phyloP scores from a whole-genome alignment of 2,888 invertebrate genomes.

The Mamestra brassicae region DNA sequence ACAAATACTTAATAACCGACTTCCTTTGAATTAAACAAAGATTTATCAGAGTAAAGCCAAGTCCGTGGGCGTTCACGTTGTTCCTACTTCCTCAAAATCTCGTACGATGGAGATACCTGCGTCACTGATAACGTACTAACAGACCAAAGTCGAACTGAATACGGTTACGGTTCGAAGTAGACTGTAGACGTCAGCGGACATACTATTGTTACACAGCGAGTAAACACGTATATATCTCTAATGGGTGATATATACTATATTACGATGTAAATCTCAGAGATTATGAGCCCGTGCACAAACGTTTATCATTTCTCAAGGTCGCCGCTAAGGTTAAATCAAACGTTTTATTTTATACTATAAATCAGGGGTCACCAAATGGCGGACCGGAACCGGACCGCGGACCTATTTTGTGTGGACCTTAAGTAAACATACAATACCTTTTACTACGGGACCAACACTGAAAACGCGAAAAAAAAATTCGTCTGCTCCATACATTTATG shows the following conservation, averaged over 20 bases:
- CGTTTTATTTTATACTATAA: background rate
- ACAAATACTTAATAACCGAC: background rate
- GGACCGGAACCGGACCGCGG: too few species aligned
- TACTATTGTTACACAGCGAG: background rate
- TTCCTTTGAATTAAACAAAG: background rate
- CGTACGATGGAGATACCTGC: constrained; percentile 40
- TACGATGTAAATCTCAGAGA: constrained; percentile 15
- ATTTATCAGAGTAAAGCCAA: constrained; percentile 26
- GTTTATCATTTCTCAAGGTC: background rate
- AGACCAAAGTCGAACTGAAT: constrained; percentile 41
- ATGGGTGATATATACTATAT: background rate
- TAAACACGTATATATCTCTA: constrained; percentile 16
- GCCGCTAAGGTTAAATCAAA: background rate
- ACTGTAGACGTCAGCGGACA: constrained; percentile 18
- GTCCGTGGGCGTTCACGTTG: constrained; percentile 21
- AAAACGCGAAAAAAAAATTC: too few species aligned
- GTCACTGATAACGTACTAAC: constrained; percentile 51
- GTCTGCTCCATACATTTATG: too few species aligned
- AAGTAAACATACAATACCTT: too few species aligned
- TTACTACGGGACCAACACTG: too few species aligned
- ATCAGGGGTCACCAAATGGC: too few species aligned
- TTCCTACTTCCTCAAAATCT: constrained; percentile 46
- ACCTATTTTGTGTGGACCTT: too few species aligned
- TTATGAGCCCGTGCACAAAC: background rate
- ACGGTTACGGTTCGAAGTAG: constrained; percentile 19